Evolutionary conservation across 2,797 vertebrate genomes (phyloP), one percentile per base, ranked within the genome.

Genomic region (Sebastes kiyomatsui): DNA sequence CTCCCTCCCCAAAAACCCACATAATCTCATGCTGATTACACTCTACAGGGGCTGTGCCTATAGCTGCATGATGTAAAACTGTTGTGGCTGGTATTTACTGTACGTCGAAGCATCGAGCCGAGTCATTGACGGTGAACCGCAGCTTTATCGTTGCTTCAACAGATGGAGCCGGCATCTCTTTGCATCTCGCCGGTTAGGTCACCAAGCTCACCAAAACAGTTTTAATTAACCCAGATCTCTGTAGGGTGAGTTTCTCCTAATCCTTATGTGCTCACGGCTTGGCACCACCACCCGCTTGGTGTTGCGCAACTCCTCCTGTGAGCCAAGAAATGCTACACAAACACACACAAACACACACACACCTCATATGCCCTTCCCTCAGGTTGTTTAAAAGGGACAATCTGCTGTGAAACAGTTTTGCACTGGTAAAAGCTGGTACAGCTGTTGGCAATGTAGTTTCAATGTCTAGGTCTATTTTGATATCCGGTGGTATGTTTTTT

Each of bases 181-280:
- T 67, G 75, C 38, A 81, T 91, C 81, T 85, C 20, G 14, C 86
- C 14, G 84, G 69, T 76, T 77, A 67, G 86, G 86, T 84, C 85
- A 86, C 84, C 69, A 23, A 79, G 87, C 86, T 84, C 77, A 81
- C 86, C 72, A 87, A 91, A 91, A 88, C 74, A 83, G 73, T 91
- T 93, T 92, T 93, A 92, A 94, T 95, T 94, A 94, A 93, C 91
- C 90, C 84, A 92, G 87, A 93, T 94, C 89, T 93, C 91, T 89
- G 82, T 81, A 77, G 89, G 90, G 82, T 89, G 86, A 92, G 61
- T 85, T 87, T 86, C 72, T 90, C 75, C 86, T 94, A 93, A 94
- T 94, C 93, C 89, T 70, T 52, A 72, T 83, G 71, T 25, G 80
- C 86, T 84, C 35, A 6, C 80, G 12, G 79, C 83, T 82, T 80